Conservation (phyloP, 2,113 vertebrate species). For the Leptobrachium ailaonicum region DNA sequence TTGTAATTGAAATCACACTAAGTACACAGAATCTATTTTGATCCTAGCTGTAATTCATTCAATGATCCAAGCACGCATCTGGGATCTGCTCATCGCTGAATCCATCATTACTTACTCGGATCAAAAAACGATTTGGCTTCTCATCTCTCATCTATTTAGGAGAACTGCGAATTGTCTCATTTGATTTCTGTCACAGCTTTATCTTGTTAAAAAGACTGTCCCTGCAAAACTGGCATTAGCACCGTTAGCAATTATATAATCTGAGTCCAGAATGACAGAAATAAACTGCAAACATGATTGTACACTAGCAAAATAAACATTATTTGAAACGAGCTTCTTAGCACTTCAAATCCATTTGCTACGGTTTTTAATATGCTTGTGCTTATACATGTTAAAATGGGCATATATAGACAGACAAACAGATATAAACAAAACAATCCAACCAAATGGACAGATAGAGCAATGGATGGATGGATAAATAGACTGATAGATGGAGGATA, state of each 20-base stretch:
- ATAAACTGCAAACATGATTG: constrained; percentile 34
- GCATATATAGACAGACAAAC: too few relatives aligned
- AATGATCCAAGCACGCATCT: constrained; percentile 19
- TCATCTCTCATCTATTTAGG: constrained; percentile 37
- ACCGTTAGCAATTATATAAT: constrained; percentile 32
- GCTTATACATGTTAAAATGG: too few relatives aligned
- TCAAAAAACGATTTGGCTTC: constrained; percentile 25
- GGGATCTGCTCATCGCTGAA: constrained; percentile 22
- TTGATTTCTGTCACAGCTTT: constrained; percentile 37
- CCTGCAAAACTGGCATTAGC: constrained; percentile 35
- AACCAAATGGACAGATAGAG: too few relatives aligned
- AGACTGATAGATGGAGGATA: too few relatives aligned
- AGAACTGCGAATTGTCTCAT: constrained; percentile 19
- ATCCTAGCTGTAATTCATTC: constrained; percentile 28
- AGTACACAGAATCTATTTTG: constrained; percentile 18
- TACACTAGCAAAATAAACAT: constrained; percentile 35
- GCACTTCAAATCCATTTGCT: too few relatives aligned
- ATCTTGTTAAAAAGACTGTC: constrained; percentile 28
- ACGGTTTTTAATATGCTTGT: too few relatives aligned
- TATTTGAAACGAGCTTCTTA: too few relatives aligned
- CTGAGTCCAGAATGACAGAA: constrained; percentile 29
- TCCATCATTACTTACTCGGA: constrained; percentile 32
- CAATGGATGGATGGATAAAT: too few relatives aligned
- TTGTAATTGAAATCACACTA: constrained; percentile 15
- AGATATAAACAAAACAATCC: too few relatives aligned